Conservation (phyloP, 1,140 invertebrate species). For the Drosophila sp. region DNA sequence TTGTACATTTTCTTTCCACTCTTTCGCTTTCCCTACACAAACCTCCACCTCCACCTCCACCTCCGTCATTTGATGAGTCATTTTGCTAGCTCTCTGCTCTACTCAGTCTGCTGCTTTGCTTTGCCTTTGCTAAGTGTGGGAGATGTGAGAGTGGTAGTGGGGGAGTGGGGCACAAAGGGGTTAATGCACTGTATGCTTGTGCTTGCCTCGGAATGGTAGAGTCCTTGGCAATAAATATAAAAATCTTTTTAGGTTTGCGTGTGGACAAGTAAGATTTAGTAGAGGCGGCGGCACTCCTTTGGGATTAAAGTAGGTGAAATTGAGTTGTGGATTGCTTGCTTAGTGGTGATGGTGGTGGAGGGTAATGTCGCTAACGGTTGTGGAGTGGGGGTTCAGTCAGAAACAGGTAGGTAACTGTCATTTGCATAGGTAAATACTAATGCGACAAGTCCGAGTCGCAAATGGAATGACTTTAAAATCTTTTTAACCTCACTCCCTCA, state of each 20-base stretch:
- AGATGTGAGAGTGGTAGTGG: neutral
- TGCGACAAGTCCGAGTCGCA: neutral
- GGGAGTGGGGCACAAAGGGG: slow-evolving; percentile 59
- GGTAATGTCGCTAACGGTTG: too few species aligned
- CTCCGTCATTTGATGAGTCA: slow-evolving; percentile 69
- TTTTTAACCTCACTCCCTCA: neutral
- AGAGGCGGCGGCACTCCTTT: slow-evolving; percentile 18
- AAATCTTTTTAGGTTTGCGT: slow-evolving; percentile 59
- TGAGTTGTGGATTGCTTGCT: slow-evolving; percentile 5
- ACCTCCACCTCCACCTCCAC: slow-evolving; percentile 8
- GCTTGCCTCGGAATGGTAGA: slow-evolving; percentile 33
- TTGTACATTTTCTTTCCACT: slow-evolving; percentile 67
- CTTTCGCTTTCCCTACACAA: slow-evolving; percentile 29
- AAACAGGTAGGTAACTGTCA: slow-evolving; percentile 11
- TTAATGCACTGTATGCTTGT: slow-evolving; percentile 68
- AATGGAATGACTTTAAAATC: slow-evolving; percentile 3
- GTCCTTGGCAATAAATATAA: slow-evolving; percentile 76
- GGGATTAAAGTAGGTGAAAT: slow-evolving; percentile 24
- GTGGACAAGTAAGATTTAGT: slow-evolving; percentile 40
- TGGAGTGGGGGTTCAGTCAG: neutral
- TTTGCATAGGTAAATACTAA: slow-evolving; percentile 23
- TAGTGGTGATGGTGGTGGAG: neutral
- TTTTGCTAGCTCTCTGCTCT: slow-evolving; percentile 50
- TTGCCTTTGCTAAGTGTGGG: neutral
- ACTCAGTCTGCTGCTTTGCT: slow-evolving; percentile 2